Evolutionary conservation across 2,888 invertebrate genomes (phyloP).

Genomic region (Drosophila niveifrons): DNA sequence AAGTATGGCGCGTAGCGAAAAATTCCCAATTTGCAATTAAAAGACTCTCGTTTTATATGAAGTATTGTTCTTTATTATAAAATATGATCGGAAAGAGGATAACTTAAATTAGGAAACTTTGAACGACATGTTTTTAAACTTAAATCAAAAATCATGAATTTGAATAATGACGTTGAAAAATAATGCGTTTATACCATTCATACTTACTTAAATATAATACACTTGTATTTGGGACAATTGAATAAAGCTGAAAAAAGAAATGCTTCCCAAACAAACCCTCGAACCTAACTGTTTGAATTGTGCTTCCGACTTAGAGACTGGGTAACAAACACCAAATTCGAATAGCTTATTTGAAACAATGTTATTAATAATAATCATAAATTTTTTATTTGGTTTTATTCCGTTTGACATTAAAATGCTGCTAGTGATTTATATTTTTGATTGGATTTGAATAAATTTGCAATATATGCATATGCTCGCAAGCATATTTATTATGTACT

Average conservation of each 20-base stretch:
- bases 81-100: too few relatives aligned
- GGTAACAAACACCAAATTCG: neutral
- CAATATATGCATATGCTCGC: slow-evolving; percentile 48
- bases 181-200: neutral
- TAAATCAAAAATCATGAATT: neutral
- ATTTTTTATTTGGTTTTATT: slow-evolving; percentile 70
- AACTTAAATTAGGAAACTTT: too few relatives aligned
- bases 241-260: slow-evolving; percentile 35
- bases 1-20: neutral
- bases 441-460: slow-evolving; percentile 74
- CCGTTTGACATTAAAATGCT: slow-evolving; percentile 75
- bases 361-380: slow-evolving; percentile 73
- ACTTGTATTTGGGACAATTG: neutral
- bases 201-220: neutral
- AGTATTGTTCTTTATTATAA: neutral
- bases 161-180: neutral
- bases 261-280: slow-evolving; percentile 4
- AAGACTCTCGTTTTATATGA: neutral
- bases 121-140: too few relatives aligned
- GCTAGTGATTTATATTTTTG: slow-evolving; percentile 71
- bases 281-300: slow-evolving; percentile 70
- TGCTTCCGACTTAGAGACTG: slow-evolving; percentile 63
- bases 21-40: neutral
- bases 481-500: slow-evolving; percentile 37
- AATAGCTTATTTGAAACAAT: slow-evolving; percentile 47